phyloP scores from a whole-genome alignment of 2,113 vertebrate genomes.

The Myrmophylax atrothorax region DNA sequence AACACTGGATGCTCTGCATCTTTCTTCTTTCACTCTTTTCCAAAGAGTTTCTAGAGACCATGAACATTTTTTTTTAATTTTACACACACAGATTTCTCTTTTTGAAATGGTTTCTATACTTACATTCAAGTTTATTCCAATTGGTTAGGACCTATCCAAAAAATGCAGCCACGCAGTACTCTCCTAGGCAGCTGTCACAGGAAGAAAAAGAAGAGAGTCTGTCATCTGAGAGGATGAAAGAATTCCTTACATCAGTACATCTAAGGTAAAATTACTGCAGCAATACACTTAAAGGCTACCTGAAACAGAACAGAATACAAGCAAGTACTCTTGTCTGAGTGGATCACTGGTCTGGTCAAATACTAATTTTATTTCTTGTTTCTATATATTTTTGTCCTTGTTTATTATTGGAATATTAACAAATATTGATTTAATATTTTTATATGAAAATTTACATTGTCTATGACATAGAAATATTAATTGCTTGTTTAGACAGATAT shows the following conservation, averaged over 20 bases:
- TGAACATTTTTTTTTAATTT: background rate
- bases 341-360: background rate
- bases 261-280: background rate
- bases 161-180: constrained; percentile 83
- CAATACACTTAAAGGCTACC: background rate
- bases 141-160: constrained; percentile 78
- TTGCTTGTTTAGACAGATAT: background rate
- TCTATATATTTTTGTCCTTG: background rate
- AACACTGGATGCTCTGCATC: background rate
- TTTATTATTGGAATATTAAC: background rate
- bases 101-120: background rate
- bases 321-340: background rate
- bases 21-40: background rate
- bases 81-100: background rate
- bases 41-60: background rate
- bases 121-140: constrained; percentile 10
- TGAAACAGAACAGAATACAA: background rate
- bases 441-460: background rate
- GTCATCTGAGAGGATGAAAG: constrained; percentile 73
- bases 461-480: background rate
- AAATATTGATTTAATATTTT: background rate
- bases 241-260: constrained; percentile 75
- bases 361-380: background rate
- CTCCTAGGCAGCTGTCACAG: constrained; percentile 76
- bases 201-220: constrained; percentile 74